Conservation (phyloP, 2,888 invertebrate species). For the Hirudinaria manillensis region DNA sequence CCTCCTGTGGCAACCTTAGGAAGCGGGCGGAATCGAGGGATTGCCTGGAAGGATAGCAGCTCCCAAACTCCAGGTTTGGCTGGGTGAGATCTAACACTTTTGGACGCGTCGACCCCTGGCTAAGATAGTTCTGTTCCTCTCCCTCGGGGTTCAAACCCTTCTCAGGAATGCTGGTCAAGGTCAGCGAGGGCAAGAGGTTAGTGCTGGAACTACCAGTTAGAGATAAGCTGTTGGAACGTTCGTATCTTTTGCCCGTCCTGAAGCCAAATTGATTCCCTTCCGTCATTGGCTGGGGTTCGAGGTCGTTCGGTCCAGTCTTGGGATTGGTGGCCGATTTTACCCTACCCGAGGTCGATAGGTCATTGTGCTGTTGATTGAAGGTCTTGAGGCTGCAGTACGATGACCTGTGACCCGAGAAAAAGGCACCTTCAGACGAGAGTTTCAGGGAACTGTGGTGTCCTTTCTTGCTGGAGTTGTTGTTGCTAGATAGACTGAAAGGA, state of each 20-base stretch:
- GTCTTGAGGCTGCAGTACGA: background rate
- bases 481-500: background rate
- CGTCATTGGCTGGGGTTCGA: background rate
- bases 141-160: background rate
- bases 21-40: background rate
- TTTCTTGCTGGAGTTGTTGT: background rate
- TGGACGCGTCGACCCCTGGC: background rate
- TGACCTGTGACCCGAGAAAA: too few relatives aligned
- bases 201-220: background rate
- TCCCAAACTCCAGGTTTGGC: too few relatives aligned
- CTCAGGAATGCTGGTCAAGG: conserved; percentile 1
- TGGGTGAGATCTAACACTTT: background rate
- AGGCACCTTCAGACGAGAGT: background rate
- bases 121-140: background rate
- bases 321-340: background rate
- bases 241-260: background rate
- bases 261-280: background rate
- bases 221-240: background rate
- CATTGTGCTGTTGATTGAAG: background rate
- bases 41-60: background rate
- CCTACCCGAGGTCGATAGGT: background rate
- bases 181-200: background rate
- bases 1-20: too few relatives aligned
- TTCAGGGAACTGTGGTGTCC: background rate
- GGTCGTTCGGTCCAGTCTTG: background rate